phyloP scores from a whole-genome alignment of 2,797 vertebrate genomes.

The Characodon lateralis region DNA sequence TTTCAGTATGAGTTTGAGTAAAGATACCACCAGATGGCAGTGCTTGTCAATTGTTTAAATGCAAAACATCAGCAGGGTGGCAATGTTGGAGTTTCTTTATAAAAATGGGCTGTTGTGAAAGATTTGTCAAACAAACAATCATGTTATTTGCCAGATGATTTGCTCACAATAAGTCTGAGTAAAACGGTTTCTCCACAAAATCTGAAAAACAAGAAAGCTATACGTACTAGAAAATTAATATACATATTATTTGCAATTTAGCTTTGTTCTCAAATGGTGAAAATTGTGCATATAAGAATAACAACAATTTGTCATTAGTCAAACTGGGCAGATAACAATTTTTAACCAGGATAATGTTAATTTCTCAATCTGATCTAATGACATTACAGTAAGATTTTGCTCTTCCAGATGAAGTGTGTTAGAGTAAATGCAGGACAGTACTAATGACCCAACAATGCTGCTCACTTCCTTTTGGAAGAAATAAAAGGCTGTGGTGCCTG shows the following conservation, averaged over 20 bases:
- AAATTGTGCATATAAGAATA: background rate
- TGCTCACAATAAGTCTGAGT: background rate
- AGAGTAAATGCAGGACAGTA: slow-evolving; percentile 37
- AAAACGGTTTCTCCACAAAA: background rate
- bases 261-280: background rate
- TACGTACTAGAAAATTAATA: background rate
- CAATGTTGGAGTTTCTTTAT: background rate
- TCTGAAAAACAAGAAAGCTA: slow-evolving; percentile 15
- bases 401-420: slow-evolving; percentile 30
- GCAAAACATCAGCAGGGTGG: background rate
- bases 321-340: background rate
- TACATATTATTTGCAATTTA: too few relatives aligned
- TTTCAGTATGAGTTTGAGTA: slow-evolving; percentile 15
- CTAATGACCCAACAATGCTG: slow-evolving; percentile 63
- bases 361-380: slow-evolving; percentile 41
- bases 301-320: background rate
- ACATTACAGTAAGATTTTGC: slow-evolving; percentile 42
- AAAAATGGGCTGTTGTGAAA: background rate
- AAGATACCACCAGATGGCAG: slow-evolving; percentile 65
- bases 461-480: slow-evolving; percentile 67
- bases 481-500: slow-evolving; percentile 48
- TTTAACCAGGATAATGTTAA: slow-evolving; percentile 9
- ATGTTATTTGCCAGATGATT: background rate
- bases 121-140: background rate
- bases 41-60: slow-evolving; percentile 23